phyloP scores from a whole-genome alignment of 2,113 vertebrate genomes.

The Cricetomys ansorgei region DNA sequence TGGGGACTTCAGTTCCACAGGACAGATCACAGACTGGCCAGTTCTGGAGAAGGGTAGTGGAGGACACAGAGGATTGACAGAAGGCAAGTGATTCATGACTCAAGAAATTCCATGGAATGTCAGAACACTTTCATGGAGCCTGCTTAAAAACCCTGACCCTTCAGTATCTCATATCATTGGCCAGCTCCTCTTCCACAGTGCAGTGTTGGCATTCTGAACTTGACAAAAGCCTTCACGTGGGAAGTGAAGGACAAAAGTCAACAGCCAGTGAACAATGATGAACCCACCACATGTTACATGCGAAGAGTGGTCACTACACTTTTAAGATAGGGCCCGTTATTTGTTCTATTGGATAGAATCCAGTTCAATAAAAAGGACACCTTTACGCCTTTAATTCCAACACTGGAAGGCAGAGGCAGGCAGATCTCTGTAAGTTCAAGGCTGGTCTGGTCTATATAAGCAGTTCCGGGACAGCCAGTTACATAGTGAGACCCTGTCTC shows the following conservation, averaged over 20 bases:
- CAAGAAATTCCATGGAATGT: not conserved
- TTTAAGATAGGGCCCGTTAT: not conserved
- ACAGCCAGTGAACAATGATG: not conserved
- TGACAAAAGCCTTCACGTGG: not conserved
- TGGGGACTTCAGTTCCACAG: not conserved
- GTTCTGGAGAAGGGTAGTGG: not conserved
- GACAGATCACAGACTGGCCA: not conserved
- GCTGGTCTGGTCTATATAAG: not conserved
- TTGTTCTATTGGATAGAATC: conserved; percentile 34
- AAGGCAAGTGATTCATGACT: not conserved
- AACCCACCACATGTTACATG: not conserved
- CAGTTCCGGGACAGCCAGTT: not conserved
- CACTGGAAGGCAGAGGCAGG: not conserved
- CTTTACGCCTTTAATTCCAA: not conserved
- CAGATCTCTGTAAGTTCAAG: not conserved
- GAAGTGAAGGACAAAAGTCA: not conserved
- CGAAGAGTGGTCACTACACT: conserved; percentile 15
- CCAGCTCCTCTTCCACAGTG: not conserved
- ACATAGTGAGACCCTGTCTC: not conserved
- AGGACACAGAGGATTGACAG: not conserved
- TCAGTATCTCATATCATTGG: not conserved
- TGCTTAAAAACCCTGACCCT: not conserved
- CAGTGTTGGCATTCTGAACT: not conserved
- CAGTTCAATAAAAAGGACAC: not conserved
- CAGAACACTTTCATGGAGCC: not conserved